Evolutionary conservation across 2,797 vertebrate species (phyloP), one percentile per base, ranked within the genome.

Genomic region (Rhinoraja longicauda): DNA sequence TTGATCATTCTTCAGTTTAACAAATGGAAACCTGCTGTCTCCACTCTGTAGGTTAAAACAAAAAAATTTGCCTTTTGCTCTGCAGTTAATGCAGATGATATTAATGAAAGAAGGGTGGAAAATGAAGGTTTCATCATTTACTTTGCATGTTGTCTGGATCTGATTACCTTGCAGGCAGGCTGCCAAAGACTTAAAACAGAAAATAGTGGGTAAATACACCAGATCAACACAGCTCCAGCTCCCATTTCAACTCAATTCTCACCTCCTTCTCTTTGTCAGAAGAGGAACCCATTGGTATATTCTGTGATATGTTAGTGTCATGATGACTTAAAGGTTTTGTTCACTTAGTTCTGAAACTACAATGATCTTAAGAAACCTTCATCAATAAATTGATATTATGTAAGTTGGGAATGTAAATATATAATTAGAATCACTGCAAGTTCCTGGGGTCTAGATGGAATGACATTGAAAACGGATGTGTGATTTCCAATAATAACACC

Each of bases 241-340:
- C 95, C 95, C 94, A 96, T 96, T 96, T 95, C 95, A 96, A 95
- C 94, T 94, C 94, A 96, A 95, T 95, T 95, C 94, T 95, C 95
- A 94, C 94, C 95, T 94, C 88, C 94, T 94, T 93, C 76, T 94
- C 94, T 94, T 93, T 94, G 94, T 95, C 95, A 95, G 95, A 95
- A 96, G 96, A 94, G 95, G 93, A 91, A 78, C 15, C 84, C 76
- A 67, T 91, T 91, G 57, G 72, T 73, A 24, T 21, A 72, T 77
- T 81, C 62, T 67, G 36, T 92, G 36, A 75, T 72, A 91, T 26
- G 73, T 53, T 29, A 26, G 26, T 75, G 21, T 53, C 9, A n/a
- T 72, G 39, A 29, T 53, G 67, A 90, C 5, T 92, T 45, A 75
- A 17, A 9, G 32, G 39, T 7, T 92, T 92, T 24, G 53, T 45